These are phyloP conservation scores for Melinopterus prodromus DNA, from an alignment of 2,888 invertebrate genomes.

Conservation along the genomic window DNA sequence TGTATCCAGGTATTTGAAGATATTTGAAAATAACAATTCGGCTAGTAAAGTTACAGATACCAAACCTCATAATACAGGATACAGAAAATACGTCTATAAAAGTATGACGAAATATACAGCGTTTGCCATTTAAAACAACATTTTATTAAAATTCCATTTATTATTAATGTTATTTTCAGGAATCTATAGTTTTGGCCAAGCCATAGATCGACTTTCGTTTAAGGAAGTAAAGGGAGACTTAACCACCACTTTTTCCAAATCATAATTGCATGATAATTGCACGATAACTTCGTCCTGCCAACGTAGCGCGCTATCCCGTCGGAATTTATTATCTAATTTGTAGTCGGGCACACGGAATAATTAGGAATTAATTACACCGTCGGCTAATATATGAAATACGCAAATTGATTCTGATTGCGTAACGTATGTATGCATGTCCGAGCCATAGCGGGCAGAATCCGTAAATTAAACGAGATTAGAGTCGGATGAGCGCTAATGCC, in stretches of 20 bases:
- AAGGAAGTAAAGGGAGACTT: too few relatives aligned
- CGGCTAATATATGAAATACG: slow-evolving; percentile 4
- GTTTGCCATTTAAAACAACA: too few relatives aligned
- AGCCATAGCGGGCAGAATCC: not conserved
- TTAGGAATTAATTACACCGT: not conserved
- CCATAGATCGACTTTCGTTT: too few relatives aligned
- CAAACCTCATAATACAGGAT: too few relatives aligned
- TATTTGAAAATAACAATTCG: too few relatives aligned
- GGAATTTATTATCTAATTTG: not conserved
- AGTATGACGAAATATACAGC: too few relatives aligned
- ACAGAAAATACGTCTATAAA: too few relatives aligned
- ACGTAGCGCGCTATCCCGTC: not conserved
- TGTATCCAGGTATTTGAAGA: too few relatives aligned
- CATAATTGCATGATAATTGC: not conserved
- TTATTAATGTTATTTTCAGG: too few relatives aligned
- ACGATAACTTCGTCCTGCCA: not conserved
- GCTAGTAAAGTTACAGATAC: too few relatives aligned
- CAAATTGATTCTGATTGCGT: not conserved
- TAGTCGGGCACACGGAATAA: not conserved
- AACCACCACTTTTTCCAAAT: not conserved
- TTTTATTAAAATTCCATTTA: too few relatives aligned
- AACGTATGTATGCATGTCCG: not conserved
- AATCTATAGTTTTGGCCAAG: too few relatives aligned
- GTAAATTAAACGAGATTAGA: not conserved
- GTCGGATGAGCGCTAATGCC: not conserved